Percentiles rank a stretch among this genome's conserved stretches.
Conservation (phyloP, 2,888 invertebrate genomes). For the Subacronicta megacephala region DNA sequence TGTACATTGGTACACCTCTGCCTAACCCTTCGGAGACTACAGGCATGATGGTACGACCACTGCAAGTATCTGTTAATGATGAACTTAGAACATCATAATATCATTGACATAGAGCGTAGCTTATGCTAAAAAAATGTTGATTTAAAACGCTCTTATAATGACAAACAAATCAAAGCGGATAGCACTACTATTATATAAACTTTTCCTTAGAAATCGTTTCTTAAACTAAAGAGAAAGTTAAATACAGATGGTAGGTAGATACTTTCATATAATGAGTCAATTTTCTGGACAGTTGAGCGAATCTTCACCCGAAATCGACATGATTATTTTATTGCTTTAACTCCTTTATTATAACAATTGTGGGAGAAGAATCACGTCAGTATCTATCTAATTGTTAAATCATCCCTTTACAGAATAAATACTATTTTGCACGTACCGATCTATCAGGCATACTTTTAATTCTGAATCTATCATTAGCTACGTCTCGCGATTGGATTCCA, state of each 20-base stretch:
- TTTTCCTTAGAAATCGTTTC: slow-evolving; percentile 43
- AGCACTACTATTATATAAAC: slow-evolving; percentile 21
- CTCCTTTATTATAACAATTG: too few species aligned
- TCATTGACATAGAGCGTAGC: slow-evolving; percentile 10
- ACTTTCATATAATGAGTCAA: slow-evolving; percentile 20
- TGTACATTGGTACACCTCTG: too few species aligned
- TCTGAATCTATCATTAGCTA: too few species aligned
- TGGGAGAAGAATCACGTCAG: too few species aligned
- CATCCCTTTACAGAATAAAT: too few species aligned
- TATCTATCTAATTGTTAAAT: too few species aligned
- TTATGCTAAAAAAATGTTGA: slow-evolving; percentile 2
- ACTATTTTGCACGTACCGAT: too few species aligned
- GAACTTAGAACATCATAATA: slow-evolving; percentile 16
- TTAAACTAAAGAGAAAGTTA: slow-evolving; percentile 43
- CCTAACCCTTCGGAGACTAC: too few species aligned
- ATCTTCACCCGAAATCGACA: background rate
- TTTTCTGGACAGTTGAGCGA: slow-evolving; percentile 26
- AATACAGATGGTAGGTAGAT: slow-evolving; percentile 26
- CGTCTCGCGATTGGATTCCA: too few species aligned
- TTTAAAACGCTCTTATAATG: slow-evolving; percentile 22
- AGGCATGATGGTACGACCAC: too few species aligned
- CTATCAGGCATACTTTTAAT: too few species aligned
- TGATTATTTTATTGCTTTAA: background rate
- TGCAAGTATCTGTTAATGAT: too few species aligned
- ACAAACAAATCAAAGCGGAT: slow-evolving; percentile 24